Evolutionary conservation across 2,113 vertebrate genomes (phyloP), one percentile per base, ranked within the genome.

Genomic region (Neofelis nebulosa): DNA sequence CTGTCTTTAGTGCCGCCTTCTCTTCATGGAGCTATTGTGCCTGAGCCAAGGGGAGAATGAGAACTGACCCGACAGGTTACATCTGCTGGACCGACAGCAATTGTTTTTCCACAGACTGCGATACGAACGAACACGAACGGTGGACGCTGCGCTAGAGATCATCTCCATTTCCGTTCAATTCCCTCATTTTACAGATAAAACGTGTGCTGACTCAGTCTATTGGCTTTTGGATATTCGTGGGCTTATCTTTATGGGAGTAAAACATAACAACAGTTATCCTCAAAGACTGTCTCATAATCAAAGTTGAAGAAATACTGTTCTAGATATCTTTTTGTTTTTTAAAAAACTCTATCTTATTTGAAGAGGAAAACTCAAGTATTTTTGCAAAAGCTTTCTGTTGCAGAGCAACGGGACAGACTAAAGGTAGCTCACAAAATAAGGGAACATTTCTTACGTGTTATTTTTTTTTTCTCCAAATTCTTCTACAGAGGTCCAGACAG

Each of bases 391-490:
- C 78, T 19, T 61, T 93, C 73, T 84, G 50, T 31, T 84, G 25
- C 5, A 93, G 48, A 84, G 84, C 63, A 87, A 48, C 29, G 52
- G 25, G 73, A 48, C 31, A 63, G 71, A 33, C 63, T 48, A 52
- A 69, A 71, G 15, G 41, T 55, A 84, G 89, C 52, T 95, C 38
- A 71, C 71, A 78, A 96, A 90, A 94, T 41, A 85, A 94, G 71
- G 87, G 80, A 94, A 91, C 41, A 71, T 86, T 79, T 94, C 92
- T 94, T 94, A 61, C 52, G 71, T 78, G 48, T 45, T 79, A 33
- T 45, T 45, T 71, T 48, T 85, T n/a, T 94, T 96, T 94, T 16
- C 95, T 94, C 80, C 65, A 85, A 80, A 81, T 71, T 91, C 65
- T 68, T 71, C 94, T 87, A 73, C 16, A 80, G 50, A 85, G 79